Base-by-base conservation (phyloP, 2,113 vertebrate species). In the Anthoscopus minutus region DNA sequence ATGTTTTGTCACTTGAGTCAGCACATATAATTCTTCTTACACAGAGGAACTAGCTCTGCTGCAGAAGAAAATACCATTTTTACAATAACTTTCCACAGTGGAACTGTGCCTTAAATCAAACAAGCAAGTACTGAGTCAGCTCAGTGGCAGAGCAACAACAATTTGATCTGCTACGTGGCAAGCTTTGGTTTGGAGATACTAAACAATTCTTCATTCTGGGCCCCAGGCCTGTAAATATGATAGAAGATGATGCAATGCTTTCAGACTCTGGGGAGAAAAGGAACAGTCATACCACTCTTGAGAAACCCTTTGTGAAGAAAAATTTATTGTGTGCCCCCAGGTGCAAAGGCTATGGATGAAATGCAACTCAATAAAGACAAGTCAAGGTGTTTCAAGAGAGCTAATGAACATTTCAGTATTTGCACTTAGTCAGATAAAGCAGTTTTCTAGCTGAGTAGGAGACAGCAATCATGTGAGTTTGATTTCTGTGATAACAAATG, bases 261-360 rank as follows among this genome's bases (percentile, higher is more conserved):
- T 70, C 82, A 65, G 89, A 58, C 94, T 94, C 87, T 70, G 89
- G 85, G 76, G 92, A 95, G 86, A 73, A 92, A 88, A 92, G 86
- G 80, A 95, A 78, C 60, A 93, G 76, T 94, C 95, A 81, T 40
- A 81, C 92, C 45, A 64, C 85, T 96, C 93, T 88, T 94, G 90
- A 96, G 94, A 96, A 97, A 96, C 60, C 67, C 82, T 96, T 94
- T 93, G 95, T 93, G 95, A 81, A 92, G 93, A 96, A 96, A 96
- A 96, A 95, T 92, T 95, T 96, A 96, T 94, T 86, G 82, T 93
- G 80, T 92, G 95, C 94, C 95, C 76, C 90, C 67, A 47, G 92
- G 95, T 96, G 82, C 79, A 94, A 90, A 94, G 82, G 64, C 88
- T 86, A 57, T 33, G 82, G 95, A 93, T 97, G 95, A 95, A 96